Conservation (phyloP, 2,113 vertebrate genomes). For the Lanius ludovicianus region DNA sequence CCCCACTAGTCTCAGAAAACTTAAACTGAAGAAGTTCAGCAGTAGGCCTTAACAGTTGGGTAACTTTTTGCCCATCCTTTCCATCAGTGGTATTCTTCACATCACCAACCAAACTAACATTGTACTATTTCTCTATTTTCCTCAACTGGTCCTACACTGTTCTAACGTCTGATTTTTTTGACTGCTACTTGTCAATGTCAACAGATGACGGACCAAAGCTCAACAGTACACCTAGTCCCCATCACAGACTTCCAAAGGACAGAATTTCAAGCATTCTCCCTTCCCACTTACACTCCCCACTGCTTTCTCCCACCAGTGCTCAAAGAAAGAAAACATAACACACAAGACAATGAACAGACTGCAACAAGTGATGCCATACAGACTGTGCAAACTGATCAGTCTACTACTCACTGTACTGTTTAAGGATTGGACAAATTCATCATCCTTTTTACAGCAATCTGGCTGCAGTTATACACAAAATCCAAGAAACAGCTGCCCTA, state of each 20-base stretch:
- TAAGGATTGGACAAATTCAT: not conserved
- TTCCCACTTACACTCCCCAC: not conserved
- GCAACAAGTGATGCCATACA: not conserved
- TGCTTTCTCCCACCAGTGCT: not conserved
- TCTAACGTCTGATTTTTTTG: not conserved
- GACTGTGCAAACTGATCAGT: not conserved
- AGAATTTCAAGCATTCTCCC: not conserved
- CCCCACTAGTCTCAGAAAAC: not conserved
- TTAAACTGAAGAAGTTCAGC: not conserved
- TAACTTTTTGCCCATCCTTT: not conserved
- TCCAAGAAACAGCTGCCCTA: not conserved
- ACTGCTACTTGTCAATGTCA: not conserved
- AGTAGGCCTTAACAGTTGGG: accelerated
- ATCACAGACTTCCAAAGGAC: not conserved
- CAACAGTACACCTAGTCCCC: not conserved
- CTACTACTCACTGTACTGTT: not conserved
- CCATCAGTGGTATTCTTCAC: accelerated
- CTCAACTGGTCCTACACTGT: not conserved
- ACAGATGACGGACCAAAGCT: not conserved
- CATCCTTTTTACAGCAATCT: not conserved
- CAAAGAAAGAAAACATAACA: not conserved
- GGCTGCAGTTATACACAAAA: not conserved
- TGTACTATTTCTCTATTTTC: not conserved
- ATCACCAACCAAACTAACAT: not conserved
- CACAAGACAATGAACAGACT: not conserved